Evolutionary conservation across 2,113 vertebrate genomes (phyloP), one percentile per base, ranked within the genome.

Genomic region (Podocnemis expansa): DNA sequence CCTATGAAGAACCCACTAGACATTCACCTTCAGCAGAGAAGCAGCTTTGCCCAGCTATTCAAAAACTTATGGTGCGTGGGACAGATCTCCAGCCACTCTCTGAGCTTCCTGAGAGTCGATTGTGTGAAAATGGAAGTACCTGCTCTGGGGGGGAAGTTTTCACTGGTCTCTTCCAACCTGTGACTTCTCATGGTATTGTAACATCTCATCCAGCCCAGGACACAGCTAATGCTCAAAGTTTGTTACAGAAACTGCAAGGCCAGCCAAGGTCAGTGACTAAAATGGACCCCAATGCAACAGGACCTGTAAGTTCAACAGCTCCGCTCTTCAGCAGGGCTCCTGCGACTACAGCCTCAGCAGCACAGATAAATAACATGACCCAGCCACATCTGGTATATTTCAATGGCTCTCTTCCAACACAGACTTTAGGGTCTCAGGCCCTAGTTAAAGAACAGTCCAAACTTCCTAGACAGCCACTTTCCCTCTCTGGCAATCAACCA

Each of bases 61-160:
- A 99, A 95, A 99, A 99, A 96, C 98, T 99, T 5, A 98, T 99
- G 98, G 98, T 98, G 54, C 97, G 98, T 22, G 97, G 98, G 4
- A 56, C 96, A 0, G 98, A 98, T 25, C 98, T 99, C 1, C 99
- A 98, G 4, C 98, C 98, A 0, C 80, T 99, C 9, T 98, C 98
- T 0, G 99, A 99, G 96, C 97, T 99, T 41, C 99, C 99, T 0
- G 99, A 99, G 94, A 98, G 96, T 96, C 94, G 96, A 6, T 96
- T 98, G 17, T 98, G 97, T 89, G 98, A 98, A 83, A 98, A 98
- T 0, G 98, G 98, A 84, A 93, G 17, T 1, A 0, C 96, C 85
- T 63, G 93, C 47, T 14, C 93, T 0, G n/a, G 47, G 1, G 89
- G 92, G 1, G 98, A 98, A 73, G 78, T 98, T 49, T 97, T 99